Evolutionary conservation across 2,888 invertebrate genomes (phyloP), one percentile per base, ranked within the genome.

Genomic region (Pandemis cinnamomeana): DNA sequence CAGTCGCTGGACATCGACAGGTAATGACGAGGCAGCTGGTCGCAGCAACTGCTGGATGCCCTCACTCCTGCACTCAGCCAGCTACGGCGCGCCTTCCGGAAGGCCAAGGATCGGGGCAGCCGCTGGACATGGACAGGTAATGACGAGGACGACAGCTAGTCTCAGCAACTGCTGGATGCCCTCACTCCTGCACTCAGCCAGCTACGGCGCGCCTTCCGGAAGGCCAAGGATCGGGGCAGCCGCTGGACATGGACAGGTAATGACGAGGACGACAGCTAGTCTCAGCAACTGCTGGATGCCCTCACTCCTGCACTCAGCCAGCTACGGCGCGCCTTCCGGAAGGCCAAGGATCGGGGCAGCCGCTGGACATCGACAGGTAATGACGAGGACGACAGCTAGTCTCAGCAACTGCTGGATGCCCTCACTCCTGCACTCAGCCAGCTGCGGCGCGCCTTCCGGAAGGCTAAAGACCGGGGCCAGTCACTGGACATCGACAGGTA

Each of bases 111-210:
- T 1, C 20, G 20, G 20, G 20, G 20, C 20, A 20, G 20, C 1
- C 20, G 20, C 20, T 20, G 20, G 20, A 20, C 20, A 20, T 20
- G 0, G 20, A 20, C 20, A 20, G 20, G 20, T 20, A 20, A 67
- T 5, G 66, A 67, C 15, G 61, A 62, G 48, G n/a, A n/a, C n/a
- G 90, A 90, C n/a, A 78, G 81, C 13, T 77, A 93, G 11, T 88
- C 91, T 0, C 85, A 84, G 0, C 88, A 91, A 77, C 80, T 94
- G 74, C 84, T 93, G 85, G 81, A 82, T 68, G 89, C 89, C 74
- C 81, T 94, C 82, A 88, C 88, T 0, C 93, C 94, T 0, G 88
- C 90, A 1, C 88, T 92, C 2, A 90, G 90, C 81, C 86, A 89
- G 75, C 80, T 94, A 53, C 80, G 92, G 7, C 80, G 90, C 13